phyloP scores from a whole-genome alignment of 2,888 invertebrate genomes.

The Meliscaeva auricollis region DNA sequence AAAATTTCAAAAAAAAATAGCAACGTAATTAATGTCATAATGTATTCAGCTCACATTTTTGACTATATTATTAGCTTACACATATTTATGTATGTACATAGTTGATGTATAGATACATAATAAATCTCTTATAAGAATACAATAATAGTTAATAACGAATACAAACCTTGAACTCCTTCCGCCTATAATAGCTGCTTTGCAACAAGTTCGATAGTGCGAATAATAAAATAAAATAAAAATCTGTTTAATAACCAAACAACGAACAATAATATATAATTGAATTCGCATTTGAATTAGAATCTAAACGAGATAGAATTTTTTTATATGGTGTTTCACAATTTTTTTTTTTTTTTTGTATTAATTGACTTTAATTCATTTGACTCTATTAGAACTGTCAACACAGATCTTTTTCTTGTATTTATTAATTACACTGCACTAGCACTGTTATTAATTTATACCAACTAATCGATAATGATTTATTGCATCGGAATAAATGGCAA shows the following conservation, averaged over 20 bases:
- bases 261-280: constrained; percentile 19
- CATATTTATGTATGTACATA: background rate
- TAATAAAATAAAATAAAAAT: constrained; percentile 21
- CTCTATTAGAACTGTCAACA: constrained; percentile 34
- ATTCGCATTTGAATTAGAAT: constrained; percentile 28
- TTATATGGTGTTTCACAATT: background rate
- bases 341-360: constrained; percentile 1
- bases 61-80: constrained; percentile 9
- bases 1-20: background rate
- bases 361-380: constrained; percentile 22
- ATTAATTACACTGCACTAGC: background rate
- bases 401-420: constrained; percentile 1
- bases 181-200: background rate
- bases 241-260: constrained; percentile 42
- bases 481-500: too few relatives aligned
- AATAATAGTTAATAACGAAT: constrained; percentile 26
- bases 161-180: constrained; percentile 65
- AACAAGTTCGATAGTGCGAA: constrained; percentile 50
- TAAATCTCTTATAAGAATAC: background rate
- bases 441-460: background rate
- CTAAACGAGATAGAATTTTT: background rate
- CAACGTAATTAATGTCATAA: constrained; percentile 13
- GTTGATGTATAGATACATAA: background rate
- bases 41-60: constrained; percentile 39
- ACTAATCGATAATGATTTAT: background rate